Percentiles rank a stretch among this genome's conserved stretches.
These are phyloP conservation scores for Stichodactyla helianthus DNA, from an alignment of 64 coral and sea anemone species.

Conservation along the genomic window DNA sequence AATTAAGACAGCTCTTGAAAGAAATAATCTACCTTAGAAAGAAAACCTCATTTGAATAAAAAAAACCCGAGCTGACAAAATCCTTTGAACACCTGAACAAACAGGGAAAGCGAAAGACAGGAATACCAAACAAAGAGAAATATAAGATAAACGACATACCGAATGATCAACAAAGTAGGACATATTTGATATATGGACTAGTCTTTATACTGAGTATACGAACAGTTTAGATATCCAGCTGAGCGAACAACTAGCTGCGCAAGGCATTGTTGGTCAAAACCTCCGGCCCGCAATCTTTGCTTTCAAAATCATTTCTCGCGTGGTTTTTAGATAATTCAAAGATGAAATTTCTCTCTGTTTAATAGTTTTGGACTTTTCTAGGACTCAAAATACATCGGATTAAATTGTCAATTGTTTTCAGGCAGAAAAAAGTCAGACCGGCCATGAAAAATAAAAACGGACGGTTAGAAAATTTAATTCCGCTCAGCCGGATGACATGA, in stretches of 20 bases:
- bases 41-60: too few species aligned
- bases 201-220: background rate
- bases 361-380: too few species aligned
- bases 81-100: background rate
- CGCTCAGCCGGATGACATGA: too few species aligned
- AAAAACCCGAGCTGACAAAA: background rate
- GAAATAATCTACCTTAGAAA: background rate
- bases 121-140: background rate
- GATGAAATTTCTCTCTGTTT: too few species aligned
- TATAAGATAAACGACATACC: background rate
- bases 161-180: background rate
- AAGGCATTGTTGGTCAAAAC: background rate
- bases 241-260: background rate
- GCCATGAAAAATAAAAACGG: too few species aligned
- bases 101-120: background rate
- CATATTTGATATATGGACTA: background rate
- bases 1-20: background rate
- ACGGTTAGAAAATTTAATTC: too few species aligned
- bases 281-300: too few species aligned
- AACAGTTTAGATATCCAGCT: background rate
- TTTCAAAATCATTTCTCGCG: too few species aligned
- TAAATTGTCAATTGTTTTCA: too few species aligned
- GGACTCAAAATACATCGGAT: too few species aligned
- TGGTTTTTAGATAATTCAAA: too few species aligned
- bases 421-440: too few species aligned